Conservation (phyloP, 64 coral and sea anemone species). For the Anthopleura sola region DNA sequence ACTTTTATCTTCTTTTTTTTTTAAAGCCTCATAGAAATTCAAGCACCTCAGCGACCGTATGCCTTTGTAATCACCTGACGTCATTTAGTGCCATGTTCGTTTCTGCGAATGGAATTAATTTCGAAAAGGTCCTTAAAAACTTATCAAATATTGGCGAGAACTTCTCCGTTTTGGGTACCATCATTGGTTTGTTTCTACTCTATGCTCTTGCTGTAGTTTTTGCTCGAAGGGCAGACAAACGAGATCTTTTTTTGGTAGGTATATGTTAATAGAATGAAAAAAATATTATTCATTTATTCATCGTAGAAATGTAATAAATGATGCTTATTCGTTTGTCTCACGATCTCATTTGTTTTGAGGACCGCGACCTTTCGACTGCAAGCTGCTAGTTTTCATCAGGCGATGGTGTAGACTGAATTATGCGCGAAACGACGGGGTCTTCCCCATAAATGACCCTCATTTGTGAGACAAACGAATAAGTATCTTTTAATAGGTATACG, state of each 20-base stretch:
- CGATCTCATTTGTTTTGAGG: no score
- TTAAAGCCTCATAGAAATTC: conserved; percentile 35
- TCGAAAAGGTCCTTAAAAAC: not conserved
- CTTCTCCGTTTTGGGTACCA: conserved; percentile 12
- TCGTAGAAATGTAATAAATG: no score
- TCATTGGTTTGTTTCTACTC: conserved; percentile 19
- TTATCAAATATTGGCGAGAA: not conserved
- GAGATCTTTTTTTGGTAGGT: conserved; percentile 30
- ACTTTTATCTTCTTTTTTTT: not conserved
- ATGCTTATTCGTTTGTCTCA: no score
- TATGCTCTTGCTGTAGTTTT: conserved; percentile 20
- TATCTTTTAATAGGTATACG: no score
- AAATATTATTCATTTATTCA: no score
- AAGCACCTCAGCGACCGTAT: conserved; percentile 7
- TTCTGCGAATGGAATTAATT: conserved; percentile 22
- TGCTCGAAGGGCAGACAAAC: conserved; percentile 33
- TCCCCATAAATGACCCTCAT: no score
- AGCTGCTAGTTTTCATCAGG: no score
- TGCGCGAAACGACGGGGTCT: no score
- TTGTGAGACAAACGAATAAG: no score
- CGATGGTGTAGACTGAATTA: no score
- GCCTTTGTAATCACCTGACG: conserved; percentile 45
- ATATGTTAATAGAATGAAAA: no score
- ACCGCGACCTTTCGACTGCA: no score
- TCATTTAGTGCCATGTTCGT: conserved; percentile 41